Conservation (phyloP, 2,797 vertebrate species). For the Melanotaenia maccullochi region DNA sequence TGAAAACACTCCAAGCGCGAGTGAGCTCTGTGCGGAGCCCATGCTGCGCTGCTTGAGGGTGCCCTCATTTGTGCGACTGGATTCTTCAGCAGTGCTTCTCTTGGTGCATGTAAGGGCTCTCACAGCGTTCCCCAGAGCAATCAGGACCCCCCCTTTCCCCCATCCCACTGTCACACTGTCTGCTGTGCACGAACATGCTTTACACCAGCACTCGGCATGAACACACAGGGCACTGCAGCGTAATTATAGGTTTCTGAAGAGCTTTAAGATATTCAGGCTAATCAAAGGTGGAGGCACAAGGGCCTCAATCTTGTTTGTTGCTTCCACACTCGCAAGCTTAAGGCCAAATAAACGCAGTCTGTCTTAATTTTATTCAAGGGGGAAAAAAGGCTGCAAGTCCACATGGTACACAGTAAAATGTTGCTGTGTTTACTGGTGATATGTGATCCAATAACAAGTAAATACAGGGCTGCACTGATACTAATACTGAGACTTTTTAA, state of each 20-base stretch:
- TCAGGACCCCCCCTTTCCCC: slow-evolving; percentile 34
- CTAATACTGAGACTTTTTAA: neutral
- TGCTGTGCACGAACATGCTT: slow-evolving; percentile 35
- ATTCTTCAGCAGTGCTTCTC: slow-evolving; percentile 51
- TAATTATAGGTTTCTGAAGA: slow-evolving; percentile 55
- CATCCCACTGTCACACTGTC: slow-evolving; percentile 45
- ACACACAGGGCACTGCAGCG: slow-evolving; percentile 25
- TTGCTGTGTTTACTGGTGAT: slow-evolving; percentile 2
- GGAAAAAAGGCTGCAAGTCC: neutral
- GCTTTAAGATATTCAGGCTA: slow-evolving; percentile 47
- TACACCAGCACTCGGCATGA: neutral
- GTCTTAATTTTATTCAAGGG: slow-evolving; percentile 8
- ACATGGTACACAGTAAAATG: slow-evolving; percentile 11
- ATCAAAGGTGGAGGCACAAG: slow-evolving; percentile 48
- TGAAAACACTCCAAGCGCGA: slow-evolving; percentile 62
- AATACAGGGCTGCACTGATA: neutral
- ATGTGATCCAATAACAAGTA: neutral
- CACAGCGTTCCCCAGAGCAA: slow-evolving; percentile 52
- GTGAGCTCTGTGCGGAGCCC: slow-evolving; percentile 23
- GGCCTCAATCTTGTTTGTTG: slow-evolving; percentile 50
- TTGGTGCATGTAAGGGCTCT: slow-evolving; percentile 53
- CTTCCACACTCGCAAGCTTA: slow-evolving; percentile 7
- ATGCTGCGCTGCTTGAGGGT: slow-evolving; percentile 65
- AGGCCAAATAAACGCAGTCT: neutral
- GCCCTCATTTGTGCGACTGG: slow-evolving; percentile 62